phyloP scores from a whole-genome alignment of 2,797 vertebrate species.

The Anguilla pacifica region DNA sequence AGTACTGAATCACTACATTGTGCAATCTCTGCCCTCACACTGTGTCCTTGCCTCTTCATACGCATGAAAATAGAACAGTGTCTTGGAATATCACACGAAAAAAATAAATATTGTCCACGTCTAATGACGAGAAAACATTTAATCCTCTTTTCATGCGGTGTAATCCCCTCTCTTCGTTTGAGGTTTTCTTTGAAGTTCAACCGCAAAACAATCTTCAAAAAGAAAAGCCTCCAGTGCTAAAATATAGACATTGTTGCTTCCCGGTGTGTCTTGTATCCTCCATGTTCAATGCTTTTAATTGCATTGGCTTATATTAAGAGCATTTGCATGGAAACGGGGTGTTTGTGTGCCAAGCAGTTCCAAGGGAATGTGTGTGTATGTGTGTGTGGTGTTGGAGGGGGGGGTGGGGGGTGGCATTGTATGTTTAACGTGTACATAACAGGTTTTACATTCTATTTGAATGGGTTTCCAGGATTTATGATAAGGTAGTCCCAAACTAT shows the following conservation, averaged over 20 bases:
- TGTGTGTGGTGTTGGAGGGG: not conserved
- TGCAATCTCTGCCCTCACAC: not conserved
- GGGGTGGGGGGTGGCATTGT: not conserved
- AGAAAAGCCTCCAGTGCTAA: constrained; percentile 33
- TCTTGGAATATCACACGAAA: constrained; percentile 19
- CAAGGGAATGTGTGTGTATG: not conserved
- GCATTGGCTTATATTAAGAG: constrained; percentile 20
- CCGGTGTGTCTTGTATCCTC: constrained; percentile 19
- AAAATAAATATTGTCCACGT: constrained; percentile 28
- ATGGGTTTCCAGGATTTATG: not conserved
- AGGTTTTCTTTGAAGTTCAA: constrained; percentile 40
- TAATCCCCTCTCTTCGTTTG: constrained; percentile 36
- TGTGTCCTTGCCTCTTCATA: not conserved
- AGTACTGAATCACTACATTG: not conserved
- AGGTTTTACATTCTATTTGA: constrained; percentile 15
- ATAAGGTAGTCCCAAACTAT: not conserved
- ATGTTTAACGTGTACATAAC: not conserved
- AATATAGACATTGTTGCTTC: constrained; percentile 38
- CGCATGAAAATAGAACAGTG: constrained; percentile 11
- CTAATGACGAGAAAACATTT: constrained; percentile 34
- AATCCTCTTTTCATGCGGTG: constrained; percentile 31
- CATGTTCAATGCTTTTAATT: constrained; percentile 20
- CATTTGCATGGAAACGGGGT: constrained; percentile 31
- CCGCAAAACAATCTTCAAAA: constrained; percentile 29
- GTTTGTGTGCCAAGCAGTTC: not conserved